These are phyloP conservation scores for Tiphia femorata DNA, from an alignment of 2,888 invertebrate genomes.

Conservation along the genomic window DNA sequence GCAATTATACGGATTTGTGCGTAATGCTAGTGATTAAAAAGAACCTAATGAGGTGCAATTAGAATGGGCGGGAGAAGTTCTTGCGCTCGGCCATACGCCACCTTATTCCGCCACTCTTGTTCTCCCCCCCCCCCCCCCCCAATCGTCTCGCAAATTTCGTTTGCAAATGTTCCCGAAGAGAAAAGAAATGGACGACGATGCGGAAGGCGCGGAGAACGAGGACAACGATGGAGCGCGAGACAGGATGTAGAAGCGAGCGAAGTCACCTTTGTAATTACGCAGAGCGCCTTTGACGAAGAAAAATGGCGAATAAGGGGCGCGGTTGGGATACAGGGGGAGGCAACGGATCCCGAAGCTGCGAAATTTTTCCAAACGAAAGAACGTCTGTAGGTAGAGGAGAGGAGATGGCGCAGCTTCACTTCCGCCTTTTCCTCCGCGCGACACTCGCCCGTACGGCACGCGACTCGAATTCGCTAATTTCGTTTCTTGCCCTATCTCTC, in stretches of 20 bases:
- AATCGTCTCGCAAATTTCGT: not conserved
- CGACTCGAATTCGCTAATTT: conserved; percentile 32
- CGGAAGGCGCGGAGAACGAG: not conserved
- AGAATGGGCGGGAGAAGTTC: conserved; percentile 51
- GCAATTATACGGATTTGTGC: conserved; percentile 61
- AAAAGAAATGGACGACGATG: not conserved
- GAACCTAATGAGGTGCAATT: conserved; percentile 63
- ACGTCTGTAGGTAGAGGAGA: too few species aligned
- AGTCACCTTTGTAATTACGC: too few species aligned
- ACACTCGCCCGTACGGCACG: too few species aligned
- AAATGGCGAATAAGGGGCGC: too few species aligned
- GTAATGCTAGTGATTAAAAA: conserved; percentile 65
- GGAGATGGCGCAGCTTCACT: too few species aligned
- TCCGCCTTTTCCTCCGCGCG: too few species aligned
- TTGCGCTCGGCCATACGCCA: conserved; percentile 20
- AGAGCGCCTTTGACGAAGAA: too few species aligned
- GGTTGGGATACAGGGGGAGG: too few species aligned
- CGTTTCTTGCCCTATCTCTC: not conserved
- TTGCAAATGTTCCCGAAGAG: conserved; percentile 21
- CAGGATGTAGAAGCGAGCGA: too few species aligned
- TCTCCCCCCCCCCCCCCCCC: not conserved
- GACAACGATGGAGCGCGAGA: too few species aligned
- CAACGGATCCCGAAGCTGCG: too few species aligned
- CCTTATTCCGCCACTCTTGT: not conserved
- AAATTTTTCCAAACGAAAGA: too few species aligned